Percentiles rank a stretch among this genome's conserved stretches.
Conservation (phyloP, 2,888 invertebrate species). For the Pseudanteris insignis region DNA sequence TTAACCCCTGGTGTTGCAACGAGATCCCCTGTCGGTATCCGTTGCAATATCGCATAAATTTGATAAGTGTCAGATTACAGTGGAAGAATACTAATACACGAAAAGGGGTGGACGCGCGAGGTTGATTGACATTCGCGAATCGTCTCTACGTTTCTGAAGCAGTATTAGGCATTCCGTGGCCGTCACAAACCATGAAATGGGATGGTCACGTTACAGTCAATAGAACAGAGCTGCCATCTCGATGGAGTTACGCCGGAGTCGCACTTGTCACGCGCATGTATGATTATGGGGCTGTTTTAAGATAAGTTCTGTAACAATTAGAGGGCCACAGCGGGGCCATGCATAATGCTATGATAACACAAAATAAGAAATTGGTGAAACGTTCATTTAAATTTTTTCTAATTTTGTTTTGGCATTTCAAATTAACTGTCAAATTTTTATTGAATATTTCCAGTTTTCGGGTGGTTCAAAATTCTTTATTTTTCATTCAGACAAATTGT, state of each 20-base stretch:
- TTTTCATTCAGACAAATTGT: too few relatives aligned
- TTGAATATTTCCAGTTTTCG: too few relatives aligned
- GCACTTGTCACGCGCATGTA: constrained; percentile 31
- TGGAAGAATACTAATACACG: constrained; percentile 27
- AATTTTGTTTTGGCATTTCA: too few relatives aligned
- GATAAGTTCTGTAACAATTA: constrained; percentile 33
- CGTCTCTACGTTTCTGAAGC: constrained; percentile 13
- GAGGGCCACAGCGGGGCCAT: too few relatives aligned
- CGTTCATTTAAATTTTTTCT: too few relatives aligned
- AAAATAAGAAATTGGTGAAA: too few relatives aligned
- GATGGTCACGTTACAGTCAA: constrained; percentile 38
- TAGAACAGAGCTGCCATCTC: constrained; percentile 21
- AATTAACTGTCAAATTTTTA: too few relatives aligned
- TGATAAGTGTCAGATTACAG: constrained; percentile 20
- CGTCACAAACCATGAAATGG: constrained; percentile 40
- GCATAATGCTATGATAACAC: too few relatives aligned
- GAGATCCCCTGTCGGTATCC: too few relatives aligned
- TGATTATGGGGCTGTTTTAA: constrained; percentile 33
- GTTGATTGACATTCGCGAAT: constrained; percentile 27
- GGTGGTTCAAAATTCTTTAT: too few relatives aligned
- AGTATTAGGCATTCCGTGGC: constrained; percentile 32
- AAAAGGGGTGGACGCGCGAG: constrained; percentile 9
- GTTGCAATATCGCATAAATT: too few relatives aligned
- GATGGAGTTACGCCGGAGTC: constrained; percentile 18
- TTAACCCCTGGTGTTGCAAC: too few relatives aligned